These are phyloP conservation scores for Polia nebulosa DNA, from an alignment of 2,888 invertebrate species.

Conservation along the genomic window DNA sequence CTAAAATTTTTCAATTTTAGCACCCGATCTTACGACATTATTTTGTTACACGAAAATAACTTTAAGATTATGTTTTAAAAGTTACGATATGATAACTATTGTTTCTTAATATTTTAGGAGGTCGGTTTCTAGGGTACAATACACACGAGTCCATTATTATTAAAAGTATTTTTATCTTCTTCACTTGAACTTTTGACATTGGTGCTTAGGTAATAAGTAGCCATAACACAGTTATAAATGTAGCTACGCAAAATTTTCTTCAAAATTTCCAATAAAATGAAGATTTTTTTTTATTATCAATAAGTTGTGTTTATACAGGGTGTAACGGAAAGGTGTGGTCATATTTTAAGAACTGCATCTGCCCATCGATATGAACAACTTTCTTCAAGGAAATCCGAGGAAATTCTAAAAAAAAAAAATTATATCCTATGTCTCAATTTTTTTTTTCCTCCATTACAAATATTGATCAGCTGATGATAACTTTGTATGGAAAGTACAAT, in stretches of 20 bases:
- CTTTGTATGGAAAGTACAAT: too few species aligned
- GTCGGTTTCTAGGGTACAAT: background rate
- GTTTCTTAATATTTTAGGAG: background rate
- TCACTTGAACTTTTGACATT: background rate
- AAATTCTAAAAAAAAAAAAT: too few species aligned
- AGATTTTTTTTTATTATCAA: background rate
- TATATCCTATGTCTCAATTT: too few species aligned
- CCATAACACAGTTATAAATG: too few species aligned
- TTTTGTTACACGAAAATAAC: slow-evolving; percentile 15
- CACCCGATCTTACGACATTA: background rate
- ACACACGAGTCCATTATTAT: slow-evolving; percentile 7
- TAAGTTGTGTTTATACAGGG: too few species aligned
- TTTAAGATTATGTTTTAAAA: slow-evolving; percentile 1
- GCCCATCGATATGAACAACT: too few species aligned
- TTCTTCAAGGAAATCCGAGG: too few species aligned
- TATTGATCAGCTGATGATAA: too few species aligned
- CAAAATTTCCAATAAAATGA: background rate
- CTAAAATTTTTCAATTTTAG: slow-evolving; percentile 22
- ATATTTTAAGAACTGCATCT: too few species aligned
- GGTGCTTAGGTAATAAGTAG: background rate
- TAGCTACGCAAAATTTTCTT: background rate
- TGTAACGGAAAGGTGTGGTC: too few species aligned
- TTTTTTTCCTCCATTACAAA: too few species aligned
- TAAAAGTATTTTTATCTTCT: slow-evolving; percentile 10
- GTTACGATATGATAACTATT: slow-evolving; percentile 14